phyloP scores from a whole-genome alignment of 2,888 invertebrate genomes.

The Heliconius erato region DNA sequence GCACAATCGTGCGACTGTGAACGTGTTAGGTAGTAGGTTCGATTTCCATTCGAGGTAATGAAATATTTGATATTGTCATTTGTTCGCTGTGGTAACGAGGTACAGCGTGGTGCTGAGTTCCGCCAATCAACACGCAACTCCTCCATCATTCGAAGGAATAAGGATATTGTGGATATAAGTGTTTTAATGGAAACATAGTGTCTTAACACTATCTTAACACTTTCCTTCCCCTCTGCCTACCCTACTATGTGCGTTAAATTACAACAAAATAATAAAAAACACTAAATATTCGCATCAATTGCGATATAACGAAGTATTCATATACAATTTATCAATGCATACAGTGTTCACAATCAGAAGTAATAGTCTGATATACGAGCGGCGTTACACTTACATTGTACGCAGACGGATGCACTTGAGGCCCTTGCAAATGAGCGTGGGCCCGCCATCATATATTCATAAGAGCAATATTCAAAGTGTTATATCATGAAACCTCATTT shows the following conservation, averaged over 20 bases:
- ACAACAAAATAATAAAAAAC: not conserved
- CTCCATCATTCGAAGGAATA: not conserved
- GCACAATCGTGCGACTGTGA: too few relatives aligned
- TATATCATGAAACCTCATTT: constrained; percentile 37
- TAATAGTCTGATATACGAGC: constrained; percentile 77
- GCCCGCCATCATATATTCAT: constrained; percentile 55
- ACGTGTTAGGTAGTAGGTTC: too few relatives aligned
- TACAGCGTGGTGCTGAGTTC: not conserved
- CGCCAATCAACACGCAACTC: not conserved
- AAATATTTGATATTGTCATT: too few relatives aligned
- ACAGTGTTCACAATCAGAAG: constrained; percentile 75
- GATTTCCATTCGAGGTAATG: too few relatives aligned
- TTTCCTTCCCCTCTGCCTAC: not conserved
- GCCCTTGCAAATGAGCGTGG: constrained; percentile 73
- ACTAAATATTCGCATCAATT: not conserved
- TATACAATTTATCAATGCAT: constrained; percentile 75
- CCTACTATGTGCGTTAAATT: not conserved
- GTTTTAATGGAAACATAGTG: too few relatives aligned
- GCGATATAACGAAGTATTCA: constrained; percentile 53
- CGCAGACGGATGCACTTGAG: constrained; percentile 71
- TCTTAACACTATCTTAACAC: not conserved
- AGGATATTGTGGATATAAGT: too few relatives aligned
- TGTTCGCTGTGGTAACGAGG: too few relatives aligned
- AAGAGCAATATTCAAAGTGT: constrained; percentile 44
- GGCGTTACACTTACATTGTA: constrained; percentile 55